phyloP scores from a whole-genome alignment of 1,140 invertebrate species.

The Polypedilum pembai region DNA sequence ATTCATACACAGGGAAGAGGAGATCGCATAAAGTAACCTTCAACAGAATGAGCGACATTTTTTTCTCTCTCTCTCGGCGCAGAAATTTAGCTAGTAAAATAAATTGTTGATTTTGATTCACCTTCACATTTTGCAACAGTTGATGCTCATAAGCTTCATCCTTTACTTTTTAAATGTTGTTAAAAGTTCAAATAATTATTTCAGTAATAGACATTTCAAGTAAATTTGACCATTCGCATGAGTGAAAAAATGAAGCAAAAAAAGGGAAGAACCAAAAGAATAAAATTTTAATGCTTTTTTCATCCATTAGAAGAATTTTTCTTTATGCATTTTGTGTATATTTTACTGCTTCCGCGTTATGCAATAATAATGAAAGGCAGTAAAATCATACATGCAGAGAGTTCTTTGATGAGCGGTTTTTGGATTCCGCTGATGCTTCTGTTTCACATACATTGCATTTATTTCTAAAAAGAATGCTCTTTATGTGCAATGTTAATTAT shows the following conservation, averaged over 20 bases:
- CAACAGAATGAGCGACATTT: background rate
- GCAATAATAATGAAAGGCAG: background rate
- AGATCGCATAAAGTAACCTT: background rate
- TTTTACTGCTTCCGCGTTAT: background rate
- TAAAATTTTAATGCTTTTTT: no score
- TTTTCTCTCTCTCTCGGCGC: background rate
- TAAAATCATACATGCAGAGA: background rate
- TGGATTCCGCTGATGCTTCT: no score
- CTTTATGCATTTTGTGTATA: no score
- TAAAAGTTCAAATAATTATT: background rate
- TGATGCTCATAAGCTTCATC: background rate
- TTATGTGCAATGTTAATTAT: no score
- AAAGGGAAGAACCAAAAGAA: no score
- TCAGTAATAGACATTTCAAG: no score
- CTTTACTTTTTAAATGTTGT: background rate
- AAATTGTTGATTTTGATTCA: slow-evolving; percentile 8
- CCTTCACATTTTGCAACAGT: background rate
- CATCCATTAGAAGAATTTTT: no score
- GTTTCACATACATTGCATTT: no score
- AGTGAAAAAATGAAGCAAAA: background rate
- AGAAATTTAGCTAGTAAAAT: background rate
- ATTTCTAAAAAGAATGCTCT: no score
- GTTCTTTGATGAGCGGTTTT: background rate
- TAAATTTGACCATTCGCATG: background rate
- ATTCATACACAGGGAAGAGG: background rate